A percentile compares a stretch with the other conserved stretches of the same genome.
Evolutionary conservation across 92 coral and sea anemone species (phyloP).

Genomic region (Epizoanthus scotinus): DNA sequence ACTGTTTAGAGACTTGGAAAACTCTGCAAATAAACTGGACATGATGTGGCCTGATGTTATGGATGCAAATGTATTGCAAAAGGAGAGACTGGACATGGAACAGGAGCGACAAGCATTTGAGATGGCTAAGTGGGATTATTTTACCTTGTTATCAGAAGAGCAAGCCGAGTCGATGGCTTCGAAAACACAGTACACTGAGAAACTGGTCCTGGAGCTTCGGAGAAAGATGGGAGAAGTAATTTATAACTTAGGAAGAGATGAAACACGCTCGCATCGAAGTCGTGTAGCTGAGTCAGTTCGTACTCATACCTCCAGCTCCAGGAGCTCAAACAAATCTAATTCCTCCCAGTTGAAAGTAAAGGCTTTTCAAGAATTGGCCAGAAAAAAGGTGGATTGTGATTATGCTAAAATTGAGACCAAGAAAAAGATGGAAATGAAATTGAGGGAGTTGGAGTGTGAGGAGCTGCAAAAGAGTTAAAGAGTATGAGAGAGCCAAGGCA

Average conservation of each 20-base stretch:
- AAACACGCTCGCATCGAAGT: conserved; percentile 16
- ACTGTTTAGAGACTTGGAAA: conserved; percentile 3
- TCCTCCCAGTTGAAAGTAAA: too few species aligned
- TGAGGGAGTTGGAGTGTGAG: conserved; percentile 43
- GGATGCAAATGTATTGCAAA: conserved; percentile 15
- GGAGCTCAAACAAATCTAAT: too few species aligned
- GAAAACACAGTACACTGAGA: conserved; percentile 3
- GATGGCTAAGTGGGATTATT: conserved; percentile 24
- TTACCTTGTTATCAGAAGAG: neutral
- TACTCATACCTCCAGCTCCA: too few species aligned
- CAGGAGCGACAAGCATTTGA: conserved; percentile 28
- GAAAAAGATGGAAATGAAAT: conserved; percentile 47
- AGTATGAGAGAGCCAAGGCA: conserved; percentile 51
- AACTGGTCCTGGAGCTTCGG: conserved; percentile 50
- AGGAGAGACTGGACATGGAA: conserved; percentile 23
- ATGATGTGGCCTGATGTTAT: conserved; percentile 46
- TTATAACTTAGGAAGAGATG: conserved; percentile 47
- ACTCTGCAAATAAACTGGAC: conserved; percentile 24
- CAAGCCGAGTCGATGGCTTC: neutral
- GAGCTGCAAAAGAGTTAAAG: conserved; percentile 37
- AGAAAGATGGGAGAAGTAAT: conserved; percentile 37
- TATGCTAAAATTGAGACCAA: conserved; percentile 42
- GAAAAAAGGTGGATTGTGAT: conserved; percentile 44
- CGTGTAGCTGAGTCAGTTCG: too few species aligned
- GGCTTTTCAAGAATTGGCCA: neutral